Percentiles rank a stretch among this genome's conserved stretches.
Conservation (phyloP, 2,113 vertebrate genomes). For the Pristiophorus japonicus region DNA sequence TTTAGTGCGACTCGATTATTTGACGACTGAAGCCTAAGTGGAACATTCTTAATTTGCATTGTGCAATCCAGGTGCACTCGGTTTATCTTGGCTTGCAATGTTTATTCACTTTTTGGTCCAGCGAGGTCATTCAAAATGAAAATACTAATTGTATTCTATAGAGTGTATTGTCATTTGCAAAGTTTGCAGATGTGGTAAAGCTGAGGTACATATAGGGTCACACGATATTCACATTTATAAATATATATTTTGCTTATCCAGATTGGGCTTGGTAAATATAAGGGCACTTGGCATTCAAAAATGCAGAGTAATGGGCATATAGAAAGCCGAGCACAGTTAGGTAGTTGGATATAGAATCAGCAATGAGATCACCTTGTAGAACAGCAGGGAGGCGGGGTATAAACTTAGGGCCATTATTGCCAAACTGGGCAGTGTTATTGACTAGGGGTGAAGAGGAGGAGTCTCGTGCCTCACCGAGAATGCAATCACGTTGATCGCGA, state of each 20-base stretch:
- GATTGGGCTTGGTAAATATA: background rate
- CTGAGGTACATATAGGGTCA: background rate
- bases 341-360: background rate
- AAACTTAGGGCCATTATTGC: background rate
- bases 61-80: background rate
- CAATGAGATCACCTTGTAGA: background rate
- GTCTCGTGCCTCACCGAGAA: background rate
- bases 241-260: background rate
- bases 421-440: background rate
- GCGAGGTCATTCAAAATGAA: background rate
- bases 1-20: background rate
- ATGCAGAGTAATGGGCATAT: background rate
- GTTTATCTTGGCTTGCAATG: background rate
- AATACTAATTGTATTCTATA: no score
- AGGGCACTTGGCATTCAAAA: background rate
- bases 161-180: background rate
- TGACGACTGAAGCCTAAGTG: no score
- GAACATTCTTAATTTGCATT: background rate
- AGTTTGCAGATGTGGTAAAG: background rate
- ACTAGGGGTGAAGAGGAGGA: background rate
- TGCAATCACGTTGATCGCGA: background rate
- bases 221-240: background rate
- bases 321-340: background rate
- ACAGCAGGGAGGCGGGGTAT: background rate
- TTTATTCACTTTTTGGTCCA: background rate